Evolutionary conservation across 1,140 invertebrate species (phyloP).

Genomic region (Heliconius hermathena): DNA sequence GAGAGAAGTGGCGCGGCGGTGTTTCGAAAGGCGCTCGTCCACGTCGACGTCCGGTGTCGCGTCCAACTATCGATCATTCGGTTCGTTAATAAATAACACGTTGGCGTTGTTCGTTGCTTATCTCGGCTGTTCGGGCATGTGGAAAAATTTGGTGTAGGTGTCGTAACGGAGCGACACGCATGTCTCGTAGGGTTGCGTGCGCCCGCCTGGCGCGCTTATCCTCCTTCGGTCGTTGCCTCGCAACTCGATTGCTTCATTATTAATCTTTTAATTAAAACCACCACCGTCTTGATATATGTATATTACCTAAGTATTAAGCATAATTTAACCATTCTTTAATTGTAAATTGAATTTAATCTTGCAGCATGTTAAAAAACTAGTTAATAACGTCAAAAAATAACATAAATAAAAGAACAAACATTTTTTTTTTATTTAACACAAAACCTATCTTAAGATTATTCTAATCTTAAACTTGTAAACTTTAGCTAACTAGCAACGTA

Average conservation of each 20-base stretch:
- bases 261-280: conserved; percentile 75
- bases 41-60: conserved; percentile 76
- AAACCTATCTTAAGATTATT: not conserved
- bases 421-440: not conserved
- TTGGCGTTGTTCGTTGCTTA: conserved; percentile 76
- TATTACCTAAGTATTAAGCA: conserved; percentile 23
- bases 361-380: not conserved
- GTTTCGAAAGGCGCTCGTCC: conserved; percentile 77
- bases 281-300: conserved; percentile 25
- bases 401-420: not conserved
- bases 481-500: not conserved
- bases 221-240: conserved; percentile 61
- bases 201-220: conserved; percentile 65
- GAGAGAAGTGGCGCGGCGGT: conserved; percentile 57
- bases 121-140: conserved; percentile 79
- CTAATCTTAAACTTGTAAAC: not conserved
- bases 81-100: conserved; percentile 82
- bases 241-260: conserved; percentile 64
- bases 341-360: not conserved
- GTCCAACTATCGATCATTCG: conserved; percentile 80
- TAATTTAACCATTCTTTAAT: not conserved
- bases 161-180: conserved; percentile 78
- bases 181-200: conserved; percentile 73
- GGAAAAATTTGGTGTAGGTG: conserved; percentile 80
- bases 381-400: not conserved